Base-by-base conservation (phyloP, 92 coral and sea anemone species). In the Epizoanthus scotinus region DNA sequence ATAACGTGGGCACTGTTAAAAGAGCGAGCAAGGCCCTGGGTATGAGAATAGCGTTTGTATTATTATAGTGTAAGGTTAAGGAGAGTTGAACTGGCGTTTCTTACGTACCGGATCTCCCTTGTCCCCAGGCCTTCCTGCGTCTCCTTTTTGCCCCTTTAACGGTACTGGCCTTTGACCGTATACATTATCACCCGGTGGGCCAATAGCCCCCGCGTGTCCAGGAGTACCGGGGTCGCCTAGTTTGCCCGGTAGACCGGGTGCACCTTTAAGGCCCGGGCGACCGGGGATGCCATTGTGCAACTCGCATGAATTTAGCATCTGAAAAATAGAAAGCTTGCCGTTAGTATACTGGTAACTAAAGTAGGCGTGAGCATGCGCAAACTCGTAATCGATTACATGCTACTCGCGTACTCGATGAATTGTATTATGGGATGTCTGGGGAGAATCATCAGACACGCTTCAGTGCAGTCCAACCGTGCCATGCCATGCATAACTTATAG, bases 251-350 rank as follows among this genome's bases (percentile, higher is more conserved):
- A 64, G 52, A 47, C 95, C 95, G 5, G 78, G 84, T 6, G 26
- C 60, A 79, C 95, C 90, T 27, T 57, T 63, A 3, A 83, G 31
- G 14, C 90, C 95, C 6, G 77, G 86, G 22, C 72, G 75, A 44
- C 95, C 95, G 7, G 83, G 86, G 28, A 88, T 86, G 13, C 95
- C 95, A 14, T 71, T 82, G 28, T 79, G 81, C 7, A 91, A 86
- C 82, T 91, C 95, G 70, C 95, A 91, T 29, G 92, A 83, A 34
- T 91, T 87, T 59, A 86, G 81, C 95, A 91, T 91, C 95, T 91
- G 67, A 15, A 42, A 52, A 75, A 9, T 34, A 12, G 57, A 53
- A 47, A 78, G 57, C 22, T 26, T 20, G 47, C 6, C 19, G 3
- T 8, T 40, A 68, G n/a, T 27, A 63, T 17, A 1, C 14, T 47